Evolutionary conservation across 2,797 vertebrate genomes (phyloP), one percentile per base, ranked within the genome.

Genomic region (Dromococcyx pavoninus): DNA sequence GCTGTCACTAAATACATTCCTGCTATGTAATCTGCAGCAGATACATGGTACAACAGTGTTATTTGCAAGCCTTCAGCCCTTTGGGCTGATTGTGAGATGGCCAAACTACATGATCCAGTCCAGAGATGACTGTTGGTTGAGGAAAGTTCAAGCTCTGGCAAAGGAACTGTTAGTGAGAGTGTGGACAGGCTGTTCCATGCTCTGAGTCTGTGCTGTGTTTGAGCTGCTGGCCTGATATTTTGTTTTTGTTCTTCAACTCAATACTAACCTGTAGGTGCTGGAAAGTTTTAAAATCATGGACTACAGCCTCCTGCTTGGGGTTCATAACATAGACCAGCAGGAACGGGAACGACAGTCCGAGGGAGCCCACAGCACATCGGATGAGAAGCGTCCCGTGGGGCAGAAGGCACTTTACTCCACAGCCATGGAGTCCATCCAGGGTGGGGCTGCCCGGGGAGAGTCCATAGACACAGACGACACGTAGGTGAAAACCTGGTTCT

Each of bases 201-300:
- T 69, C 69, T 8, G 8, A n/a, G 66, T 7, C 72, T 78, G 67
- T 53, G 66, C 61, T 70, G 54, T 76, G 7, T 89, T 69, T 80
- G 66, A 72, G 33, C 66, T 77, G 44, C 88, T 80, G 56, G 48
- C 33, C 67, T 94, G 81, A 75, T 66, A 12, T 53, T 86, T 39
- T 76, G 18, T 93, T 83, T 90, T 83, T 77, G 37, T 78, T 88
- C 67, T 72, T 84, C n/a, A 50, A 41, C 60, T 37, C 62, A 13
- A 73, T 30, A 37, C 37, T 76, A 54, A 58, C 27, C 35, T 86
- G 18, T 84, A 97, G 98, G 96, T 97, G 79, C 97, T 99, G 92
- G 99, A 99, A 97, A 99, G 99, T 94, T 99, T 99, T 96, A 99
- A 99, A 98, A 99, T 99, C 96, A 99, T 99, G 99, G 99, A 99